A percentile compares a stretch with the other conserved stretches of the same genome.
Evolutionary conservation across 2,888 invertebrate species (phyloP).

Genomic region (Alentia gelatinosa): DNA sequence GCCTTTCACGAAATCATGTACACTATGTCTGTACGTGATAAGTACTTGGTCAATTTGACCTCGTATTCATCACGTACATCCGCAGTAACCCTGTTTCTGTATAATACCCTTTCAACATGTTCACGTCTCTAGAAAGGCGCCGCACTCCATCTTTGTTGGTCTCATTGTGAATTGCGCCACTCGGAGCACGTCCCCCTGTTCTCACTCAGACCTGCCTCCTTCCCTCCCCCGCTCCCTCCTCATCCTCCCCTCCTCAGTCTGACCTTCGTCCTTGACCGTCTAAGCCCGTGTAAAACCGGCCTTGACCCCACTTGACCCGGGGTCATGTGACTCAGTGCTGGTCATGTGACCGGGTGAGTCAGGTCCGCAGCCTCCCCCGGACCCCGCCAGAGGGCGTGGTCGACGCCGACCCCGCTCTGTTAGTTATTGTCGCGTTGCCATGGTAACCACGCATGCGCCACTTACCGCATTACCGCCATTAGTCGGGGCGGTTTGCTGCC

Average conservation of each 20-base stretch:
- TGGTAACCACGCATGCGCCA: neutral
- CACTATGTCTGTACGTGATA: no score
- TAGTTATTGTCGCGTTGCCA: neutral
- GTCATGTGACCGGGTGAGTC: neutral
- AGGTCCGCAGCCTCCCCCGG: neutral
- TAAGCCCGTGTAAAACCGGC: neutral
- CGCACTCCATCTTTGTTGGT: no score
- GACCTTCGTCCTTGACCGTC: neutral
- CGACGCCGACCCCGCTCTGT: neutral
- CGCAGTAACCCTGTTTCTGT: neutral
- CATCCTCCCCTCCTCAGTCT: neutral
- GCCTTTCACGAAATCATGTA: no score
- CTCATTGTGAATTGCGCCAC: no score
- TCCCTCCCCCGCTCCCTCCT: neutral
- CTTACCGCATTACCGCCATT: neutral
- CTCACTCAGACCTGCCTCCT: neutral
- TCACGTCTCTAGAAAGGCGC: no score
- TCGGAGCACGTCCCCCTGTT: neutral
- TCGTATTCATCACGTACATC: neutral
- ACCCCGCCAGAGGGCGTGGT: neutral
- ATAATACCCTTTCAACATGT: no score
- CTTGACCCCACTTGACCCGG: neutral
- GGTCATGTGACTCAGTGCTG: neutral
- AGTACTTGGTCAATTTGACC: no score
- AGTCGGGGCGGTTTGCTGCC: neutral